Evolutionary conservation across 2,797 vertebrate species (phyloP).

Genomic region (Pyrrhura leucotis): DNA sequence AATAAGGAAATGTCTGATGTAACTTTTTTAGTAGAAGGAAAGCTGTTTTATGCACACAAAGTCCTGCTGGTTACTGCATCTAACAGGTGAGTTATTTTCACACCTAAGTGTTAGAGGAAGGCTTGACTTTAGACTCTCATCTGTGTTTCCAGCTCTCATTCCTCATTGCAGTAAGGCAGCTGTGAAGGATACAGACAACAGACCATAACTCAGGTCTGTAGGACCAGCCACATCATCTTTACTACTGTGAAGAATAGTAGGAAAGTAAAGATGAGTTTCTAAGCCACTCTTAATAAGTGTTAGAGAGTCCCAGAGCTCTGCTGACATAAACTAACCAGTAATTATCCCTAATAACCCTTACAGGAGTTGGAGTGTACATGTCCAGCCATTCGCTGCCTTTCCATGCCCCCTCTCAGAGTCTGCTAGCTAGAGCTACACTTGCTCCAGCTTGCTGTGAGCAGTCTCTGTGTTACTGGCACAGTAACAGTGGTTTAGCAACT

Average conservation of each 20-base stretch:
- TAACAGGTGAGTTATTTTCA: constrained; percentile 82
- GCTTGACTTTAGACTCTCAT: neutral
- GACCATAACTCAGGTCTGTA: neutral
- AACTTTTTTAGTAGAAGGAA: constrained; percentile 93
- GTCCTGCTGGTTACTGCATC: constrained; percentile 96
- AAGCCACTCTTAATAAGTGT: neutral
- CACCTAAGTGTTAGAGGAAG: neutral
- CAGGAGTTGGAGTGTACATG: too few relatives aligned
- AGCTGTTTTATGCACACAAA: constrained; percentile 93
- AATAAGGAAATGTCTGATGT: constrained; percentile 98
- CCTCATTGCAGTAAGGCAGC: neutral
- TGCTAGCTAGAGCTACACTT: neutral
- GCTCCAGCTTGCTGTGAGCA: neutral
- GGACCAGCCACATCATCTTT: neutral
- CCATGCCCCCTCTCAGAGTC: neutral
- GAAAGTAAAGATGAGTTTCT: neutral
- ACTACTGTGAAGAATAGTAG: neutral
- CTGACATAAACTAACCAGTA: neutral
- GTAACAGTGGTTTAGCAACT: neutral
- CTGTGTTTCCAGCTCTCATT: neutral
- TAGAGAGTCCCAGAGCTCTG: neutral
- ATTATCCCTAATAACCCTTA: neutral
- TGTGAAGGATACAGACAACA: neutral
- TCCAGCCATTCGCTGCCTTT: neutral
- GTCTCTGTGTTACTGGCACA: neutral